These are phyloP conservation scores for Dromas ardeola DNA, from an alignment of 2,113 vertebrate genomes.

Conservation along the genomic window DNA sequence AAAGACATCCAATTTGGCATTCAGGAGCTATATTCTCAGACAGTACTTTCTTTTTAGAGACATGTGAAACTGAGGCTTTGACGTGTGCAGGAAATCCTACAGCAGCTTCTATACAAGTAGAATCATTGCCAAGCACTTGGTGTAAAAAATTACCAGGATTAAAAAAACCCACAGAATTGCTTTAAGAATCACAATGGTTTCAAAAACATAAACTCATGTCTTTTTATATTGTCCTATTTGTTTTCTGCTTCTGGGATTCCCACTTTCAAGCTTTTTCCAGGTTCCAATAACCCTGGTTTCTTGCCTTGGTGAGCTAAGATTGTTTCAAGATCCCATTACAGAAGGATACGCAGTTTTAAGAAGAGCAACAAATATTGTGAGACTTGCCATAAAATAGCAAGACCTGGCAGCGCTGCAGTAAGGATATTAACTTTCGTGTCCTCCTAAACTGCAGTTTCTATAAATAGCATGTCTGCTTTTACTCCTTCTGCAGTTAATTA, in stretches of 20 bases:
- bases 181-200: background rate
- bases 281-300: background rate
- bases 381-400: background rate
- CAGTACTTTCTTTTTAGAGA: background rate
- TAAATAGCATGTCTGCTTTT: conserved; percentile 25
- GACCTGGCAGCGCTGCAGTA: background rate
- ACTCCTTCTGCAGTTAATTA: conserved; percentile 40
- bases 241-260: background rate
- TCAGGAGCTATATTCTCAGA: background rate
- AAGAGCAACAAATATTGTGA: conserved; percentile 2
- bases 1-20: background rate
- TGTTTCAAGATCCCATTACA: conserved; percentile 11
- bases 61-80: background rate
- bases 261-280: background rate
- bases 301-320: background rate
- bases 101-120: background rate
- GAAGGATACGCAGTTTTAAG: background rate
- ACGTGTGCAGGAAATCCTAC: background rate
- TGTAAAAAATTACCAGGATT: conserved; percentile 3
- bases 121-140: background rate
- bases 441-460: conserved; percentile 38
- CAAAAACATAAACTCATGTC: background rate
- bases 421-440: conserved; percentile 18
- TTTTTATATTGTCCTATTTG: background rate
- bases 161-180: background rate